These are phyloP conservation scores for Recurvirostra avosetta DNA, from an alignment of 2,113 vertebrate species.

Conservation along the genomic window DNA sequence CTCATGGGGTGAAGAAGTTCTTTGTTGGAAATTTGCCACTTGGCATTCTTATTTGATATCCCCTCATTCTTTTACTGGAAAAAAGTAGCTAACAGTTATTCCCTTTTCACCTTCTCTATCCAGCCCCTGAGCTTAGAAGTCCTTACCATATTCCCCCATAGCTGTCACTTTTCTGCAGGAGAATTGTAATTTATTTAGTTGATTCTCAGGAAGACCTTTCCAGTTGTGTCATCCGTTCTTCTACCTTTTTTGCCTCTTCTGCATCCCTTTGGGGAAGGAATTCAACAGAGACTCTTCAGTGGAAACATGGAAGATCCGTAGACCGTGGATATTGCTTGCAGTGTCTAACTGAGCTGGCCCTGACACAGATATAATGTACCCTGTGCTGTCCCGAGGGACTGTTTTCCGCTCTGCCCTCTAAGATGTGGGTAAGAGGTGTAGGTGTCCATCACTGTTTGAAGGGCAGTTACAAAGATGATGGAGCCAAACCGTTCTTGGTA, in stretches of 20 bases:
- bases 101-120: neutral
- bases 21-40: neutral
- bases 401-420: neutral
- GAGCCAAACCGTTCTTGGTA: neutral
- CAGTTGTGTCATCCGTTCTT: neutral
- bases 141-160: neutral
- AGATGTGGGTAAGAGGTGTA: neutral
- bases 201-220: neutral
- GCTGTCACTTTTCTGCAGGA: neutral
- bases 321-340: neutral
- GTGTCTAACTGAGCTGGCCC: neutral
- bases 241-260: neutral
- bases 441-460: neutral
- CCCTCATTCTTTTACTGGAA: neutral
- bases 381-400: neutral
- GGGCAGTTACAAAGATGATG: neutral
- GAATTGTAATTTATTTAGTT: neutral
- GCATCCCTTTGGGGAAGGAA: neutral
- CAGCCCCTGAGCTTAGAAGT: neutral
- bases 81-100: neutral
- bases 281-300: neutral
- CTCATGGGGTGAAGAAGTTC: neutral
- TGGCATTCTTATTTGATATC: neutral
- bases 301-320: neutral
- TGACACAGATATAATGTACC: neutral